Conservation (phyloP, 2,888 invertebrate genomes). For the Meta bourneti region DNA sequence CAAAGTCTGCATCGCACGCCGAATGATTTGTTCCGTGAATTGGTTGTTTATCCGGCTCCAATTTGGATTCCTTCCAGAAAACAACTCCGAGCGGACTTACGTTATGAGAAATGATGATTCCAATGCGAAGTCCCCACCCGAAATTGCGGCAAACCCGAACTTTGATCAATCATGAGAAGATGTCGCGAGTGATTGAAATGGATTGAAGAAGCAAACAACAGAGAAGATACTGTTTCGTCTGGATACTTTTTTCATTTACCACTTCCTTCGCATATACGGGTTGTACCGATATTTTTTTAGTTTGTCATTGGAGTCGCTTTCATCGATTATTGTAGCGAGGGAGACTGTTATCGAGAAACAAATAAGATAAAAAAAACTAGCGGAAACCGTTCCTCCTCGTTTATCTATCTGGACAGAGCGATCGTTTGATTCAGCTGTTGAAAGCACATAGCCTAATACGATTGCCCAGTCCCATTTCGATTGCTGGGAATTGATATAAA, state of each 20-base stretch:
- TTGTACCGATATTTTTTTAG: not conserved
- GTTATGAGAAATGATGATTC: slow-evolving; percentile 69
- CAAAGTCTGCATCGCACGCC: slow-evolving; percentile 6
- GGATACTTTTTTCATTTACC: not conserved
- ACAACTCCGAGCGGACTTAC: slow-evolving; percentile 32
- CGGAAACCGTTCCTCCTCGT: slow-evolving; percentile 49
- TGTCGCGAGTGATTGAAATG: slow-evolving; percentile 67
- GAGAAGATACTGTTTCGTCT: not conserved
- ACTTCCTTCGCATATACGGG: not conserved
- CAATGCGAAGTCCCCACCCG: slow-evolving; percentile 46
- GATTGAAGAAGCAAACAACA: slow-evolving; percentile 33
- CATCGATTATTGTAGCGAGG: slow-evolving; percentile 27
- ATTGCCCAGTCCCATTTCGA: slow-evolving; percentile 20
- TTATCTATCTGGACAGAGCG: slow-evolving; percentile 39
- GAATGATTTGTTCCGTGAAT: slow-evolving; percentile 46
- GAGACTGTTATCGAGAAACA: slow-evolving; percentile 37
- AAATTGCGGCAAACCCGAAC: slow-evolving; percentile 64
- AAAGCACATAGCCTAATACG: slow-evolving; percentile 22
- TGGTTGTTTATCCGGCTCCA: slow-evolving; percentile 56
- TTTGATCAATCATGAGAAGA: slow-evolving; percentile 65
- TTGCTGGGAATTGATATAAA: not conserved
- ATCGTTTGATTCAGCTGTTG: slow-evolving; percentile 65
- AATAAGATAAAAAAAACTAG: slow-evolving; percentile 29
- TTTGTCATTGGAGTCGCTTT: slow-evolving; percentile 30
- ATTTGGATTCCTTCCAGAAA: slow-evolving; percentile 59